phyloP scores from a whole-genome alignment of 2,113 vertebrate genomes.

The Salvator merianae region DNA sequence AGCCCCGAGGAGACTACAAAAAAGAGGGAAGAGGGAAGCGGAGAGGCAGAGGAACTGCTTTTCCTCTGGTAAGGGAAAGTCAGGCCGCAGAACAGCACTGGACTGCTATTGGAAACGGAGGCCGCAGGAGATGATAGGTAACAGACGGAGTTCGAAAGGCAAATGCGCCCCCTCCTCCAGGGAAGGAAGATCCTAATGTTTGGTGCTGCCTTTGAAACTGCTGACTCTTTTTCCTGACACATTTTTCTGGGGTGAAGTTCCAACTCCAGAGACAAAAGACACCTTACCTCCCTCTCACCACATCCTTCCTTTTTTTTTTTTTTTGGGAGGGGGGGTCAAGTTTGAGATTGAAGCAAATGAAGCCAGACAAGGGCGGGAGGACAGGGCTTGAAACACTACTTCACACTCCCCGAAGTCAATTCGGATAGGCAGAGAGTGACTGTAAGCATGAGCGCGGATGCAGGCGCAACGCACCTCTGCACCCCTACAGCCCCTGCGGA shows the following conservation, averaged over 20 bases:
- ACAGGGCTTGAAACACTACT: neutral
- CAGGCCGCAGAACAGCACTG: neutral
- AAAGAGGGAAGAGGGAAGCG: too few relatives aligned
- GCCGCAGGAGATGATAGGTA: conserved; percentile 14
- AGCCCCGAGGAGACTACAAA: neutral
- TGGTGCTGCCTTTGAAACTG: neutral
- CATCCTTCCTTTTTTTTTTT: too few relatives aligned
- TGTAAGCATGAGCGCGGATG: too few relatives aligned
- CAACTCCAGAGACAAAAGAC: neutral
- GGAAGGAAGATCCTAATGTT: neutral
- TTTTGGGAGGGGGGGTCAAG: neutral
- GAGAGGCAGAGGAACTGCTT: neutral
- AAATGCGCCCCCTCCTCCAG: conserved; percentile 38
- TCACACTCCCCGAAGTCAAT: too few relatives aligned
- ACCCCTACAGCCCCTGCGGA: too few relatives aligned
- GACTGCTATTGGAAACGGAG: neutral
- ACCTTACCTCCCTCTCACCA: too few relatives aligned
- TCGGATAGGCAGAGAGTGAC: too few relatives aligned
- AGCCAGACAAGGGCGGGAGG: neutral
- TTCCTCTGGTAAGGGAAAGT: neutral
- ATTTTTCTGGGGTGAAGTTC: neutral
- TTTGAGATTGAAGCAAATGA: neutral
- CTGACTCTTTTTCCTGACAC: neutral
- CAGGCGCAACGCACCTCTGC: too few relatives aligned
- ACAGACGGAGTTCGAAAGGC: conserved; percentile 40